phyloP scores from a whole-genome alignment of 2,797 vertebrate species.

The Thunnus albacares region DNA sequence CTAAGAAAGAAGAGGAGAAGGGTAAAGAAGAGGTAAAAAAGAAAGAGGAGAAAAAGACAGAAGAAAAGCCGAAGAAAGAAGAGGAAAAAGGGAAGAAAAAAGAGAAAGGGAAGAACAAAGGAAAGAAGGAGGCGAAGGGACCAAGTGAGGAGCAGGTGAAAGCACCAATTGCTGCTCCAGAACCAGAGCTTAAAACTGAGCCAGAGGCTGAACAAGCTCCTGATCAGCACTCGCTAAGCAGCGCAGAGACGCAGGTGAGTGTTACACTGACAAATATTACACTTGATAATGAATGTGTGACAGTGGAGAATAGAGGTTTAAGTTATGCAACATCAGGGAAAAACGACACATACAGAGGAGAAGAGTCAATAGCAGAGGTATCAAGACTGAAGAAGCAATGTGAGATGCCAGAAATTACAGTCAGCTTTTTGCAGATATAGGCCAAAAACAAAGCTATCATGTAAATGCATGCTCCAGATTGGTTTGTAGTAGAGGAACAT shows the following conservation, averaged over 20 bases:
- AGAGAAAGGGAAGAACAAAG: constrained; percentile 36
- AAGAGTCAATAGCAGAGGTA: background rate
- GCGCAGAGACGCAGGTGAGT: constrained; percentile 92
- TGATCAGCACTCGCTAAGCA: constrained; percentile 93
- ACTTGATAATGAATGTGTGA: background rate
- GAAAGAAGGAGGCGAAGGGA: constrained; percentile 51
- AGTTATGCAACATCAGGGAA: background rate
- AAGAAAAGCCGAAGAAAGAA: constrained; percentile 33
- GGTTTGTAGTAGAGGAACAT: constrained; percentile 16
- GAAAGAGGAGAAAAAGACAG: constrained; percentile 37
- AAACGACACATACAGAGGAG: background rate
- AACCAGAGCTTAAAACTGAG: constrained; percentile 91
- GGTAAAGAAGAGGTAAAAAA: constrained; percentile 37
- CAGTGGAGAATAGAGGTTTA: background rate
- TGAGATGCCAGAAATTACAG: background rate
- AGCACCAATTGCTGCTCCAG: constrained; percentile 94
- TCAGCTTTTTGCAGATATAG: background rate
- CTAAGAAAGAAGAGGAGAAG: constrained; percentile 40
- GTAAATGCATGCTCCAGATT: constrained; percentile 32
- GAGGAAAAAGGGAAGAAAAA: constrained; percentile 48
- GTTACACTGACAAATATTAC: background rate
- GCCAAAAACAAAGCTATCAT: background rate
- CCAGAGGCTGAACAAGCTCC: constrained; percentile 84
- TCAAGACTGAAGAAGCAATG: no score
- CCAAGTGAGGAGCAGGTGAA: constrained; percentile 83